Conservation (phyloP, 2,797 vertebrate genomes). For the Sebastes minor region DNA sequence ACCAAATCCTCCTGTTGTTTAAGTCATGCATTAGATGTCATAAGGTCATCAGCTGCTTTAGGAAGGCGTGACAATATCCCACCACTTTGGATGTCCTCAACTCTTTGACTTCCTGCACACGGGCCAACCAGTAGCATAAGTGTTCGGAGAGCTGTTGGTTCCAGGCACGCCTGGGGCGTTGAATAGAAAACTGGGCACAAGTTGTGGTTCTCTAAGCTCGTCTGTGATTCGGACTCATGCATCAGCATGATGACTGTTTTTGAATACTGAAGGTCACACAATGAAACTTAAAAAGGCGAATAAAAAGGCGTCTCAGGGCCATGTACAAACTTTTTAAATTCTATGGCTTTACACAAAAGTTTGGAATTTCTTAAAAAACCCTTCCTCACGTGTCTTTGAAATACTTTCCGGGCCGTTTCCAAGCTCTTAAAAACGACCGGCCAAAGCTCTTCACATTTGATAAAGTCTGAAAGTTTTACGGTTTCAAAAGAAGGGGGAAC, state of each 20-base stretch:
- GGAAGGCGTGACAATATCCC: conserved; percentile 24
- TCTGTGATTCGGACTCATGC: background rate
- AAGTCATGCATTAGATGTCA: background rate
- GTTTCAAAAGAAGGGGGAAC: conserved; percentile 21
- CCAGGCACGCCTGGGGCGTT: background rate
- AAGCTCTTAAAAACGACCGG: conserved; percentile 38
- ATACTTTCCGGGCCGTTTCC: conserved; percentile 9
- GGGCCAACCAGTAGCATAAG: conserved; percentile 16
- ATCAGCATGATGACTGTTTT: background rate
- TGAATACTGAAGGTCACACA: background rate
- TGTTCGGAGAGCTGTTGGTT: conserved; percentile 25
- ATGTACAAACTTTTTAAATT: background rate
- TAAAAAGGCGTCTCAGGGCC: background rate
- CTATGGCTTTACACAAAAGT: background rate
- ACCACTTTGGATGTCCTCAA: conserved; percentile 9
- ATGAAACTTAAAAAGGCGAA: background rate
- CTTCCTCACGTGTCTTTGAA: conserved; percentile 18
- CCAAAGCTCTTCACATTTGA: conserved; percentile 48
- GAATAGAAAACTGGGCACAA: conserved; percentile 16
- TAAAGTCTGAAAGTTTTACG: conserved; percentile 47
- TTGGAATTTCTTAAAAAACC: conserved; percentile 21
- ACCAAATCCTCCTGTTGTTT: background rate
- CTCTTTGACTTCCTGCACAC: background rate
- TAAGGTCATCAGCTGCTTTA: conserved; percentile 9
- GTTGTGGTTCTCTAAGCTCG: background rate